phyloP scores from a whole-genome alignment of 2,888 invertebrate genomes.

The Spatulosminthurus flaviceps region DNA sequence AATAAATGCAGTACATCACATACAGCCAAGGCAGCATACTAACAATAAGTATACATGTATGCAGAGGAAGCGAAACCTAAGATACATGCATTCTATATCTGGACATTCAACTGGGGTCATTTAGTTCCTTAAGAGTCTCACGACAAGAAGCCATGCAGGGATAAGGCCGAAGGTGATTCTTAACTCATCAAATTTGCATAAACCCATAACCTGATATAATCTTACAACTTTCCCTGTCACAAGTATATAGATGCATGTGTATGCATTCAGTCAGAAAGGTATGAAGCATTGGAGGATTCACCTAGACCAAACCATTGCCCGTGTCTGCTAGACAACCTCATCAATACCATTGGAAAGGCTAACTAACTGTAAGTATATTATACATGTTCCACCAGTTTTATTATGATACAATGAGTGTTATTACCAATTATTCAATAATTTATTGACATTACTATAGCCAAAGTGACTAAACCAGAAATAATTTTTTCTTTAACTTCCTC shows the following conservation, averaged over 20 bases:
- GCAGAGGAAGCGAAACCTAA: no score
- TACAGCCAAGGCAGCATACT: no score
- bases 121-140: background rate
- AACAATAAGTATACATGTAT: no score
- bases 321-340: no score
- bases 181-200: conserved; percentile 18
- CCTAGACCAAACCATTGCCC: no score
- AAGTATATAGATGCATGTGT: background rate
- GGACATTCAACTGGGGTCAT: background rate
- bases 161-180: conserved; percentile 13
- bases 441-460: background rate
- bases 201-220: conserved; percentile 18
- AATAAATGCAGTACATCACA: no score
- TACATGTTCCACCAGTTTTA: conserved; percentile 1
- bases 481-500: no score
- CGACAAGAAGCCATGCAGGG: background rate
- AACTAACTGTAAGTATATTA: background rate
- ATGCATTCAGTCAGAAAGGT: no score
- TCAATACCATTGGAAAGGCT: no score
- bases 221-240: conserved; percentile 3
- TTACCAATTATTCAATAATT: background rate
- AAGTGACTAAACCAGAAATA: no score
- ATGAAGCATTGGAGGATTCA: no score
- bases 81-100: no score
- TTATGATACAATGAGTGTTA: background rate